Percentiles rank a stretch among this genome's conserved stretches.
phyloP scores from a whole-genome alignment of 1,140 invertebrate species.

The Ooceraea biroi region DNA sequence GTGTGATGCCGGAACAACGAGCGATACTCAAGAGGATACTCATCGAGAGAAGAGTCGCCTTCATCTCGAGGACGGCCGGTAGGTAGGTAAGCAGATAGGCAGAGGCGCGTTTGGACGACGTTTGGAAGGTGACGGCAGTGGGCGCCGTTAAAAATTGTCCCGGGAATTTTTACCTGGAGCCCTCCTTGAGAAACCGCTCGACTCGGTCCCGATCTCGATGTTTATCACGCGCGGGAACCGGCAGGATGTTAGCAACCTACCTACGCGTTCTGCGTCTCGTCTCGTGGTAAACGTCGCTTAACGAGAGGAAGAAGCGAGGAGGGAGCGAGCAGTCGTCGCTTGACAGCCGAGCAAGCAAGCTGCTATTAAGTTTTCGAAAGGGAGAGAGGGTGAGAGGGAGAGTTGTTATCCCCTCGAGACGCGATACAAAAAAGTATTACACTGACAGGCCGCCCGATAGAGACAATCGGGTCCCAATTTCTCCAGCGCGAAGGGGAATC shows the following conservation, averaged over 20 bases:
- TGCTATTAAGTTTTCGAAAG: conserved; percentile 46
- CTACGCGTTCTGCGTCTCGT: conserved; percentile 36
- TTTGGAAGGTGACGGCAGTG: conserved; percentile 26
- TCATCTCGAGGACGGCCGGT: conserved; percentile 14
- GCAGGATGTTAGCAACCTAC: conserved; percentile 52
- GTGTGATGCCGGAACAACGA: background rate
- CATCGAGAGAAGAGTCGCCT: conserved; percentile 16
- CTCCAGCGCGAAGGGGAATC: conserved; percentile 31
- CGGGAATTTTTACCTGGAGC: conserved; percentile 22
- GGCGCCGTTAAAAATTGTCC: conserved; percentile 44
- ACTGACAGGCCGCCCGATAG: conserved; percentile 30
- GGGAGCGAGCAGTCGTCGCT: conserved; percentile 26
- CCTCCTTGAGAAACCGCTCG: conserved; percentile 23
- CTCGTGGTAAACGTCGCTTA: conserved; percentile 41
- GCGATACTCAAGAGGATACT: conserved; percentile 15
- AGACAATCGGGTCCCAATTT: conserved; percentile 43
- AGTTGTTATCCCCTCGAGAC: conserved; percentile 50
- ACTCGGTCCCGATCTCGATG: conserved; percentile 62
- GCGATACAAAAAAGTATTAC: conserved; percentile 2
- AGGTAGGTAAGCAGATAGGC: background rate
- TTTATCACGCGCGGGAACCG: conserved; percentile 62
- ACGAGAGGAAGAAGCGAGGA: conserved; percentile 48
- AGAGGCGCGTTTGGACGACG: conserved; percentile 13
- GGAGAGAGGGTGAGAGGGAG: background rate
- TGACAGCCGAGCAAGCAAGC: background rate